phyloP scores from a whole-genome alignment of 2,797 vertebrate genomes.

The Falco novaeseelandiae region DNA sequence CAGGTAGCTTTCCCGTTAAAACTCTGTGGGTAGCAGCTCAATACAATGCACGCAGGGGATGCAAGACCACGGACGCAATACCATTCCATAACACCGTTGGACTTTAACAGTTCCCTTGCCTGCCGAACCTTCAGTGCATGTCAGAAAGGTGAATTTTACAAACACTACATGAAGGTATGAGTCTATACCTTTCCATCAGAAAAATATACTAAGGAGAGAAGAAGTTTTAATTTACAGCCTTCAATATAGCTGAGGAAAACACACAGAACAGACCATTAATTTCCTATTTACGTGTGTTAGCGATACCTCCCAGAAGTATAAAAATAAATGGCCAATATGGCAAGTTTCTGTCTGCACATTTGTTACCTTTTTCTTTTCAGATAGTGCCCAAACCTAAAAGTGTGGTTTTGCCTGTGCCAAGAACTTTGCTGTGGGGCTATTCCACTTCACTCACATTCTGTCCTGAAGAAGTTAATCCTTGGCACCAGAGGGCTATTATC shows the following conservation, averaged over 20 bases:
- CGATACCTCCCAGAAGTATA: not conserved
- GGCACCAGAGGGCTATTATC: not conserved
- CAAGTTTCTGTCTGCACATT: not conserved
- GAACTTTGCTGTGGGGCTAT: not conserved
- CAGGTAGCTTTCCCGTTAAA: not conserved
- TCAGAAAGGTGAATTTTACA: not conserved
- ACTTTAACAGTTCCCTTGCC: not conserved
- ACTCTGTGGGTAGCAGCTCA: not conserved
- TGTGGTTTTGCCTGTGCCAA: not conserved
- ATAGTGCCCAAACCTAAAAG: not conserved
- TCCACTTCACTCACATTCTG: not conserved
- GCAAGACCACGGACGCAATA: not conserved
- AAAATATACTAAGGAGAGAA: not conserved
- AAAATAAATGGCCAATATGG: not conserved
- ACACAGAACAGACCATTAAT: not conserved
- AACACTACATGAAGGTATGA: not conserved
- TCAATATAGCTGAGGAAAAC: not conserved
- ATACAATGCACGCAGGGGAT: not conserved
- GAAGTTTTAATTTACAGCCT: not conserved
- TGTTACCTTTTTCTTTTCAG: not conserved
- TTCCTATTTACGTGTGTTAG: not conserved
- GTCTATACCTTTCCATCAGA: not conserved
- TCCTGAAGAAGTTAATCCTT: not conserved
- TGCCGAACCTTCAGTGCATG: not conserved
- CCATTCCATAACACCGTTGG: not conserved